phyloP scores from a whole-genome alignment of 2,888 invertebrate species.

The Hemaris fuciformis region DNA sequence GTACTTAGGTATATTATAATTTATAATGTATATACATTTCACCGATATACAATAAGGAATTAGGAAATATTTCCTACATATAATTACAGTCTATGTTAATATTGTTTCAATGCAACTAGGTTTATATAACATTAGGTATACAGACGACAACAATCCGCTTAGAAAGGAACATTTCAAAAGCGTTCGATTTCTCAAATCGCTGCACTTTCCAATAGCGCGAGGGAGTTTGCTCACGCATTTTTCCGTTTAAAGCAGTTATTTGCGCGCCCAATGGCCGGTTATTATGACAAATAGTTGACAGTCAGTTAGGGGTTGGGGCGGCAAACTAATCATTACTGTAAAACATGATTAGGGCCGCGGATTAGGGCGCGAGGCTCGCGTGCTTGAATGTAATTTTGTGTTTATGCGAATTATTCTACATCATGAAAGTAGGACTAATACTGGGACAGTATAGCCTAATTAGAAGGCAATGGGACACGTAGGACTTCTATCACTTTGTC shows the following conservation, averaged over 20 bases:
- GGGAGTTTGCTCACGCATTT: conserved; percentile 8
- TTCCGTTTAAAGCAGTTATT: conserved; percentile 11
- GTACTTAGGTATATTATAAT: no score
- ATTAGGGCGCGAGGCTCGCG: not conserved
- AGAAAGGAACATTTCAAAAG: not conserved
- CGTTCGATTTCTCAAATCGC: not conserved
- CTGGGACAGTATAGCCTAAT: no score
- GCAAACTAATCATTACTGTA: not conserved
- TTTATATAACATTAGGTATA: not conserved
- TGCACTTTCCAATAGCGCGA: not conserved
- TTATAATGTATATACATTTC: no score
- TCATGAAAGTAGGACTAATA: no score
- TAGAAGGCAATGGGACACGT: no score
- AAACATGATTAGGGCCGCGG: not conserved
- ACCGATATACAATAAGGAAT: no score
- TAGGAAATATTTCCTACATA: no score
- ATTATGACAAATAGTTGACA: conserved; percentile 14
- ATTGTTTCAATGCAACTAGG: not conserved
- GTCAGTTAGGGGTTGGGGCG: not conserved
- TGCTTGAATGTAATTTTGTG: not conserved
- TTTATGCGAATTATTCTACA: not conserved
- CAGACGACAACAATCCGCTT: not conserved
- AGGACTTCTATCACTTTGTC: no score
- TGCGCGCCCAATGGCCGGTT: conserved; percentile 6
- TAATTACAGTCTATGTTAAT: no score